Percentiles rank a stretch among this genome's conserved stretches.
Conservation (phyloP, 2,797 vertebrate genomes). For the Leptoclinus maculatus region DNA sequence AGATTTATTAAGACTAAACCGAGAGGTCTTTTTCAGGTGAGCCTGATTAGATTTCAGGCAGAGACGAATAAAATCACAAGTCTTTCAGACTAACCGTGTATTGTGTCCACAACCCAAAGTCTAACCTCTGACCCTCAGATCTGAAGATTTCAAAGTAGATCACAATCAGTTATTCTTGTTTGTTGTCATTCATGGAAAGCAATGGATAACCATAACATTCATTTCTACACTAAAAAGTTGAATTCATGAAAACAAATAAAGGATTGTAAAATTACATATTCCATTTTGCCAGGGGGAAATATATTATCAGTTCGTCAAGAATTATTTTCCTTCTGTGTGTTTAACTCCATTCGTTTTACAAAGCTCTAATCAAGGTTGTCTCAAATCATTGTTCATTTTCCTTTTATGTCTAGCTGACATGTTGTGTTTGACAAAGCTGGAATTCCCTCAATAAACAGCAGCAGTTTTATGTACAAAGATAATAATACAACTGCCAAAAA, state of each 20-base stretch:
- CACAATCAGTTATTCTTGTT: conserved; percentile 45
- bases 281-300: conserved; percentile 6
- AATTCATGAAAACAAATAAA: conserved; percentile 19
- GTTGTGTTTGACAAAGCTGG: conserved; percentile 29
- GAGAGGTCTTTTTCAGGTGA: conserved; percentile 57
- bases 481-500: conserved; percentile 33
- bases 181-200: conserved; percentile 13
- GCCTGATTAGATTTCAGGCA: conserved; percentile 64
- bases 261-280: conserved; percentile 20
- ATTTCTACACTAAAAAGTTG: background rate
- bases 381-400: conserved; percentile 47
- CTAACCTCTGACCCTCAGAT: conserved; percentile 50
- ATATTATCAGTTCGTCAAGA: conserved; percentile 48
- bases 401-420: conserved; percentile 28
- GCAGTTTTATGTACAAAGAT: conserved; percentile 42
- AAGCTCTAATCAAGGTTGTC: conserved; percentile 52
- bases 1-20: conserved; percentile 50
- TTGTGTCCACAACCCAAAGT: conserved; percentile 35
- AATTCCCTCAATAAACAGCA: conserved; percentile 41
- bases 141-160: conserved; percentile 37
- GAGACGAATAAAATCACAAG: conserved; percentile 46
- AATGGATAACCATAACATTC: background rate
- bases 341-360: conserved; percentile 48
- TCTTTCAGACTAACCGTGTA: conserved; percentile 39
- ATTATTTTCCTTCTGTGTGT: conserved; percentile 43